A percentile compares a stretch with the other conserved stretches of the same genome.
Conservation (phyloP, 2,888 invertebrate species). For the Lithophane socia region DNA sequence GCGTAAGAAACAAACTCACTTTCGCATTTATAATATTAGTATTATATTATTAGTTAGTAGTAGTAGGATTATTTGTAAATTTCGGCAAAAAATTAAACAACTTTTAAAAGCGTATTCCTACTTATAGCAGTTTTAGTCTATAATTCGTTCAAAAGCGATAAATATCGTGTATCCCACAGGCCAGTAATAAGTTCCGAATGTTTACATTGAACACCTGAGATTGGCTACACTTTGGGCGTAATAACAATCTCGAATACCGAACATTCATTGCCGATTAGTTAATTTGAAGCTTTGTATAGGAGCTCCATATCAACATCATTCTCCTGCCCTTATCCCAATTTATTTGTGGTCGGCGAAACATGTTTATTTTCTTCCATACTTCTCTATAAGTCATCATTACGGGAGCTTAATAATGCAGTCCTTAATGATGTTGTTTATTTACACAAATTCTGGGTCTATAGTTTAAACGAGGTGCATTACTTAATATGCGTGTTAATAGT, state of each 20-base stretch:
- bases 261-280: slow-evolving; percentile 26
- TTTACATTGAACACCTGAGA: slow-evolving; percentile 50
- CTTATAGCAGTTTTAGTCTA: background rate
- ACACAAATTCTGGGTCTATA: background rate
- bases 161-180: slow-evolving; percentile 23
- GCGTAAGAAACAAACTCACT: no score
- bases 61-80: background rate
- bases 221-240: slow-evolving; percentile 16
- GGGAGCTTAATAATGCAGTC: background rate
- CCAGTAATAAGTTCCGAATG: slow-evolving; percentile 47
- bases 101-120: background rate
- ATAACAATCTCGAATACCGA: slow-evolving; percentile 35
- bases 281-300: slow-evolving; percentile 9
- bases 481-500: background rate
- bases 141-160: slow-evolving; percentile 11
- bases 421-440: slow-evolving; percentile 15
- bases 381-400: background rate
- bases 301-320: background rate
- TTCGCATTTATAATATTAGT: no score
- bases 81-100: background rate
- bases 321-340: background rate
- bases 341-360: background rate
- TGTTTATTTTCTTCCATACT: background rate
- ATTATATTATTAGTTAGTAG: no score
- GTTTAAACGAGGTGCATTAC: background rate